Evolutionary conservation across 2,113 vertebrate species (phyloP).

Genomic region (Phrynosoma blainvillii): DNA sequence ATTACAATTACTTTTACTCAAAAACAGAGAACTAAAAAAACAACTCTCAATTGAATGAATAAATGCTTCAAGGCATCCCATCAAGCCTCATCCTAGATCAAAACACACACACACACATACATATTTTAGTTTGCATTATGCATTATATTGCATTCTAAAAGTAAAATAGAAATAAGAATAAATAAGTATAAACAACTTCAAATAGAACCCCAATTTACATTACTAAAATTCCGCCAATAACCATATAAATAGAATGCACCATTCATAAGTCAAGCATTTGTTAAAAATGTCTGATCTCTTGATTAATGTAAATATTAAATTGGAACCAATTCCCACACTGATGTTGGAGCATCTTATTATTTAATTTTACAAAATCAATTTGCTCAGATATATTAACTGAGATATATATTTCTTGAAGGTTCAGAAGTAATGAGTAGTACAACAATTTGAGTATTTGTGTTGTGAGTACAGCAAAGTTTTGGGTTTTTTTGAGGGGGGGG

Average conservation of each 20-base stretch:
- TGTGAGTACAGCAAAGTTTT: neutral
- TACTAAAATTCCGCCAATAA: neutral
- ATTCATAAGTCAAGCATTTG: neutral
- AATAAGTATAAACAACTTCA: constrained; percentile 7
- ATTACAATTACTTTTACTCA: neutral
- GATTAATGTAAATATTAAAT: neutral
- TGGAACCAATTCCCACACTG: neutral
- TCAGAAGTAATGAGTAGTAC: no score
- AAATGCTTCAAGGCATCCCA: constrained; percentile 19
- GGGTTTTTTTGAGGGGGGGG: no score
- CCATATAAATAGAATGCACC: neutral
- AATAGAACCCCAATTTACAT: neutral
- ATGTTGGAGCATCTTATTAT: neutral
- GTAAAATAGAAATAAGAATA: neutral
- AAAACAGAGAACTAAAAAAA: neutral
- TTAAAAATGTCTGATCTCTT: neutral
- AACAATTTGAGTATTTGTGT: neutral
- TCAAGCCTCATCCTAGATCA: constrained; percentile 5
- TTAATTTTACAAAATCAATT: neutral
- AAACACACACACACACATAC: neutral
- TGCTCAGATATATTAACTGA: neutral
- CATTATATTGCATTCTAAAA: neutral
- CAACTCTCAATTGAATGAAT: constrained; percentile 4
- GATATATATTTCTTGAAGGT: neutral
- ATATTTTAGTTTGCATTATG: constrained; percentile 12